Evolutionary conservation across 1,140 invertebrate genomes (phyloP).

Genomic region (Leptopilina boulardi): DNA sequence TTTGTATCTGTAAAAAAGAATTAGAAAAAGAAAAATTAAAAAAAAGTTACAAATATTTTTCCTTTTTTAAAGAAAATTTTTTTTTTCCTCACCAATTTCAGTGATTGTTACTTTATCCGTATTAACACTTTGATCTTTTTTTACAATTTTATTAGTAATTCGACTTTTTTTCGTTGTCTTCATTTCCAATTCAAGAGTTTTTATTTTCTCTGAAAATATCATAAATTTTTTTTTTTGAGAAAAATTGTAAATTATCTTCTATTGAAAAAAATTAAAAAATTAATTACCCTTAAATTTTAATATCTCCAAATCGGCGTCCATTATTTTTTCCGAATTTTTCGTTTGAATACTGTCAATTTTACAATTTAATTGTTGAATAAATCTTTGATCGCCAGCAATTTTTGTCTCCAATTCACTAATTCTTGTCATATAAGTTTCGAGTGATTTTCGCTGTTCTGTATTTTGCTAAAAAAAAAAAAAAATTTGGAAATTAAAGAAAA

Average conservation of each 20-base stretch:
- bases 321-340: not conserved
- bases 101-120: not conserved
- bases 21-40: too few relatives aligned
- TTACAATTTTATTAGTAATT: not conserved
- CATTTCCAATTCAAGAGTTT: not conserved
- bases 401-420: not conserved
- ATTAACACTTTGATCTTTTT: not conserved
- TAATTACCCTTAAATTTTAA: constrained; percentile 15
- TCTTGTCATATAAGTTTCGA: not conserved
- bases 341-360: not conserved
- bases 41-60: not conserved
- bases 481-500: not conserved
- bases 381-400: not conserved
- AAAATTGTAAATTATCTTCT: not conserved
- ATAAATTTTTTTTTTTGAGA: not conserved
- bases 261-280: not conserved
- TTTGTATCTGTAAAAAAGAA: not conserved
- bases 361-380: not conserved
- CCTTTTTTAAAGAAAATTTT: not conserved
- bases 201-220: constrained; percentile 4
- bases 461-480: not conserved
- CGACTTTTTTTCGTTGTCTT: not conserved
- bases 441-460: not conserved
- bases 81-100: constrained; percentile 2
- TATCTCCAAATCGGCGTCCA: not conserved